Conservation (phyloP, 2,888 invertebrate genomes). For the Volucella inanis region DNA sequence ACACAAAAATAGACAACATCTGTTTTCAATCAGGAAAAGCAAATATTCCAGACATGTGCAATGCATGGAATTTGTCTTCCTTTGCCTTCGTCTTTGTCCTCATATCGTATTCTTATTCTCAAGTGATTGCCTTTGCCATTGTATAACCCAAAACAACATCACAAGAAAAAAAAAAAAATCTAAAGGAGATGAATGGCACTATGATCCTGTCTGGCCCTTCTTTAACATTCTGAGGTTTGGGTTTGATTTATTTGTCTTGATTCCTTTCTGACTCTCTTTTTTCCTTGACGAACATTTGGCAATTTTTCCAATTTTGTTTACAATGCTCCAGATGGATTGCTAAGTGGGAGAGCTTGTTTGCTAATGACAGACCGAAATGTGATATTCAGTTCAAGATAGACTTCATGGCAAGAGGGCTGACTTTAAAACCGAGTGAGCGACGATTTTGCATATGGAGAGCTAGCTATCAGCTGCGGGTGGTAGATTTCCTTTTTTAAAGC, state of each 20-base stretch:
- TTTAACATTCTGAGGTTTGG: not conserved
- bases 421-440: too few species aligned
- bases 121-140: constrained; percentile 8
- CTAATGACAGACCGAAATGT: too few species aligned
- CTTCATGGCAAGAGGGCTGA: too few species aligned
- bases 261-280: constrained; percentile 19
- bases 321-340: too few species aligned
- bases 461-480: too few species aligned
- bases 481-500: too few species aligned
- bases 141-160: not conserved
- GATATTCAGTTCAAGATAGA: too few species aligned
- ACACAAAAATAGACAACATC: constrained; percentile 69
- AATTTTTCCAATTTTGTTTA: not conserved
- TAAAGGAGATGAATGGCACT: constrained; percentile 50
- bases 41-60: constrained; percentile 67
- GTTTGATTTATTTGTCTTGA: constrained; percentile 57
- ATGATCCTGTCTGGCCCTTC: constrained; percentile 56
- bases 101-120: constrained; percentile 13
- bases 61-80: not conserved
- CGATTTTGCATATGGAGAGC: too few species aligned
- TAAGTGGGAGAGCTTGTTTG: too few species aligned
- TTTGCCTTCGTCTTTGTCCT: constrained; percentile 4
- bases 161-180: constrained; percentile 12
- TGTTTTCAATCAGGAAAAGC: constrained; percentile 71
- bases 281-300: constrained; percentile 16